A percentile compares a stretch with the other conserved stretches of the same genome.
These are phyloP conservation scores for Patella pellucida DNA, from an alignment of 2,888 invertebrate genomes.

Conservation along the genomic window DNA sequence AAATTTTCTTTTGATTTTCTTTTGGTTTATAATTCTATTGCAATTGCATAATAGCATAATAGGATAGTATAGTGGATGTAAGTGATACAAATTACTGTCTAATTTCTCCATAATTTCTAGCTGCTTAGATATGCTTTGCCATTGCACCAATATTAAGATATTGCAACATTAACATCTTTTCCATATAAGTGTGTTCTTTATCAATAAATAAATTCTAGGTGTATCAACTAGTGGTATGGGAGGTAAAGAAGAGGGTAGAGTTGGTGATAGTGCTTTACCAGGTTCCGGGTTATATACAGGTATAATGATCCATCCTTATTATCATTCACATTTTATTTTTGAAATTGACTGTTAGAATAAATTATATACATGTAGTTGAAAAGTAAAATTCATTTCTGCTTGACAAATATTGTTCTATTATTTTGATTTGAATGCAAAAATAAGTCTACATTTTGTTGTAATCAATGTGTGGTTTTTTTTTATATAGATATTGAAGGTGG, in stretches of 20 bases:
- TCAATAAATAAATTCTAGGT: constrained; percentile 31
- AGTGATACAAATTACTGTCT: too few species aligned
- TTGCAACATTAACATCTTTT: too few species aligned
- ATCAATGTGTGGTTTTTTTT: background rate
- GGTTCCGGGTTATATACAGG: constrained; percentile 56
- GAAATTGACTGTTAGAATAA: background rate
- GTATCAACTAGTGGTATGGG: constrained; percentile 49
- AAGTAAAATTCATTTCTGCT: background rate
- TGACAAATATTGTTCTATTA: too few species aligned
- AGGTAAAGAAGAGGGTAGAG: constrained; percentile 49
- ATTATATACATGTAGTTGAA: background rate
- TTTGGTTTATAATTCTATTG: too few species aligned
- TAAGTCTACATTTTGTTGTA: too few species aligned
- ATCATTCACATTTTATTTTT: background rate
- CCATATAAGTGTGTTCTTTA: background rate
- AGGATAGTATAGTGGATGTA: too few species aligned
- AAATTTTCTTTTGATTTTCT: too few species aligned
- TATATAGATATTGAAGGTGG: constrained; percentile 36
- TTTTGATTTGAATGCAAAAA: too few species aligned
- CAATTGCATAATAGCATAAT: too few species aligned
- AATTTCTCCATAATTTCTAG: too few species aligned
- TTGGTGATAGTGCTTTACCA: constrained; percentile 58
- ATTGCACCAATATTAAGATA: too few species aligned
- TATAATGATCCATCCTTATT: constrained; percentile 18
- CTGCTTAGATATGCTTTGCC: too few species aligned